These are phyloP conservation scores for Bettongia penicillata DNA, from an alignment of 2,113 vertebrate species.

Conservation along the genomic window DNA sequence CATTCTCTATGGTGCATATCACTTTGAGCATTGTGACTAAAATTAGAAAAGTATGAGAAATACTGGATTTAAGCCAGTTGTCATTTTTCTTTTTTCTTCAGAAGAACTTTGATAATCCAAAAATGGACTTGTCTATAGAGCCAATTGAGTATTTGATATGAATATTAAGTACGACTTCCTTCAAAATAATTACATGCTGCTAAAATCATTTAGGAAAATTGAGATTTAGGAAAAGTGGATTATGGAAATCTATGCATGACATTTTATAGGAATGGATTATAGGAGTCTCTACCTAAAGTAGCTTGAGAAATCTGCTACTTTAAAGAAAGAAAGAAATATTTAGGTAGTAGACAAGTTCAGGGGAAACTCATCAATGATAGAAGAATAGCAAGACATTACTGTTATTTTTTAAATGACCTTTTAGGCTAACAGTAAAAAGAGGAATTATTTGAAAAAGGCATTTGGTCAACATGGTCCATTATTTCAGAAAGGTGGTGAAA, in stretches of 20 bases:
- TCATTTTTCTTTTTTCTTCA: constrained; percentile 6
- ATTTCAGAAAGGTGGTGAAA: neutral
- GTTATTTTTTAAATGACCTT: neutral
- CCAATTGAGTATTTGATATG: neutral
- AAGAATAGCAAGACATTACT: neutral
- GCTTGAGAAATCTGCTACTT: neutral
- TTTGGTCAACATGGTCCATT: neutral
- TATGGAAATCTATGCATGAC: neutral
- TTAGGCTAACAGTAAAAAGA: constrained; percentile 6
- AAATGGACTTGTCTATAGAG: neutral
- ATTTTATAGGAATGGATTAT: neutral
- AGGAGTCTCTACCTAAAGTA: neutral
- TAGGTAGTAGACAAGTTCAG: neutral
- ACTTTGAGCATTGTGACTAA: neutral
- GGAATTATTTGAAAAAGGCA: neutral
- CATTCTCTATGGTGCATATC: neutral
- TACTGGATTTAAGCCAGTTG: neutral
- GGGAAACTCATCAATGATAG: neutral
- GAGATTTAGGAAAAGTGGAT: constrained; percentile 22
- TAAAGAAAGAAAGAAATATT: constrained; percentile 19
- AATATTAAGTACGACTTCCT: neutral
- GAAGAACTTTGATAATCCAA: constrained; percentile 17
- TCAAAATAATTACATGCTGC: neutral
- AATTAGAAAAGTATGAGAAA: neutral
- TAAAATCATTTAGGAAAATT: constrained; percentile 28